These are phyloP conservation scores for Genyomyrus donnyi DNA, from an alignment of 2,113 vertebrate genomes.

Conservation along the genomic window DNA sequence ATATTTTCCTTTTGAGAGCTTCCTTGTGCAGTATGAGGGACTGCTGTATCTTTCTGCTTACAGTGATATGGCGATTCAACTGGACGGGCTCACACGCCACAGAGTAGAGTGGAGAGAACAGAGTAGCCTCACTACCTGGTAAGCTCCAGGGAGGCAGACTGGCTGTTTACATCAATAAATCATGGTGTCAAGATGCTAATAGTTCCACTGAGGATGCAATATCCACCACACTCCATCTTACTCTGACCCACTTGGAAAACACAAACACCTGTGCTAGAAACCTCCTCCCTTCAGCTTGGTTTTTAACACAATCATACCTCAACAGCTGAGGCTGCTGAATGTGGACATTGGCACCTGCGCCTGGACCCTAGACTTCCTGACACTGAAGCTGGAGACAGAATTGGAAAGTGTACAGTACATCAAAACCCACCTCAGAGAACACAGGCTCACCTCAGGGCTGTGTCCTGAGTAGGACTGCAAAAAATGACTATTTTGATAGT, in stretches of 20 bases:
- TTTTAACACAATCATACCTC: neutral
- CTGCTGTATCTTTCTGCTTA: neutral
- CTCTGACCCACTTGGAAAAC: neutral
- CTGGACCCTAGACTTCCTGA: neutral
- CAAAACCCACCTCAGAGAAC: neutral
- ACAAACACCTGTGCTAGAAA: neutral
- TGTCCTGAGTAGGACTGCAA: too few species aligned
- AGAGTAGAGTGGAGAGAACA: neutral
- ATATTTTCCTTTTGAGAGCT: neutral
- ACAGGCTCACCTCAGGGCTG: neutral
- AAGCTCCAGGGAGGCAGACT: neutral
- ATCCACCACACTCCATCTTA: neutral
- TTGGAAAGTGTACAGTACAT: neutral
- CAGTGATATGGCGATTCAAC: neutral
- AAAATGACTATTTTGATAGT: too few species aligned
- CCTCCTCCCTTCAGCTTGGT: neutral
- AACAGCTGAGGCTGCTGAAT: neutral
- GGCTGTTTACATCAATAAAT: neutral
- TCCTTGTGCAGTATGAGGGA: neutral
- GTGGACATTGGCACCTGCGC: neutral
- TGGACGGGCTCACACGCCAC: neutral
- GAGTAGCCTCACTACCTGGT: neutral
- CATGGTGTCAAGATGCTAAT: neutral
- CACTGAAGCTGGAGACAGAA: neutral
- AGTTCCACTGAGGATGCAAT: neutral